A percentile compares a stretch with the other conserved stretches of the same genome.
Conservation (phyloP, 2,113 vertebrate species). For the Uropsilus gracilis region DNA sequence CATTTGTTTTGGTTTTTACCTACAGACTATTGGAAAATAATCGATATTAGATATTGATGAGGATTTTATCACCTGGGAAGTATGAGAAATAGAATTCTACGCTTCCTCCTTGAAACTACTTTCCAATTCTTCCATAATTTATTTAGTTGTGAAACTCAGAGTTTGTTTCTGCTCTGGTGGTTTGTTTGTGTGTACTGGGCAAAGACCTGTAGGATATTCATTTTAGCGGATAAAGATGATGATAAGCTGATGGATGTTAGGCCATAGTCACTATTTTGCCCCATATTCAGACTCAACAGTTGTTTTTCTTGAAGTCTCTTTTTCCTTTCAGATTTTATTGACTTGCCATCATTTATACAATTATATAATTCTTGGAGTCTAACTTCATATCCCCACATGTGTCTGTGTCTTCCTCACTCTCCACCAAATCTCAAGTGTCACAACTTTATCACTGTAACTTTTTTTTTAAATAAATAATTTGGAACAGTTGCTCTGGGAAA, state of each 20-base stretch:
- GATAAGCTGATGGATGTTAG: not conserved
- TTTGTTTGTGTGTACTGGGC: not conserved
- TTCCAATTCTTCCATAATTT: not conserved
- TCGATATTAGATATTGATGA: not conserved
- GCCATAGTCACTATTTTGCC: not conserved
- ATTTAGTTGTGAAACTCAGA: not conserved
- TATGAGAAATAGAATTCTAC: not conserved
- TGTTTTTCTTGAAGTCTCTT: no score
- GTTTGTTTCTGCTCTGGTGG: not conserved
- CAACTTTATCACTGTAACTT: no score
- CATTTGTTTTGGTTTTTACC: conserved; percentile 21
- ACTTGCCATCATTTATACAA: no score
- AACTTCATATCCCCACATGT: no score
- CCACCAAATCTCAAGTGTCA: no score
- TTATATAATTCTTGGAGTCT: no score
- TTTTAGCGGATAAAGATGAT: not conserved
- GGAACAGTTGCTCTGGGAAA: not conserved
- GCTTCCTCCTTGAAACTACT: not conserved
- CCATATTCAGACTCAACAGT: no score
- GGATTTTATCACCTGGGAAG: not conserved
- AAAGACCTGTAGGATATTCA: not conserved
- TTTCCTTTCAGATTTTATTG: not conserved
- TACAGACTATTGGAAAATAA: not conserved
- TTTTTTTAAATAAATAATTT: not conserved
- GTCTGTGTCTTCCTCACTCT: no score